A percentile compares a stretch with the other conserved stretches of the same genome.
phyloP scores from a whole-genome alignment of 2,888 invertebrate species.

The Harpalus rubripes region DNA sequence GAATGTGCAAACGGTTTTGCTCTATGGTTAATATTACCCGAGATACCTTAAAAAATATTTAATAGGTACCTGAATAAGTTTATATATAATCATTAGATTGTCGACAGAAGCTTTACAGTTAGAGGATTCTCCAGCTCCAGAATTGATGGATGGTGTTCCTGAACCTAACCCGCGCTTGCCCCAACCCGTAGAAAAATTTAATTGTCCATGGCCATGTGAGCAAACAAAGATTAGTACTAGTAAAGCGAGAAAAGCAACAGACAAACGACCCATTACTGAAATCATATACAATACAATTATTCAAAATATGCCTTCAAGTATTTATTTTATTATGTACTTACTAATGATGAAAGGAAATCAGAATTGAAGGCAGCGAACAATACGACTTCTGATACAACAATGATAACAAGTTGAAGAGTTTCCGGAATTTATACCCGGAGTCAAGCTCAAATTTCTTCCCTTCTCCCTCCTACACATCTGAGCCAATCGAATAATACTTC shows the following conservation, averaged over 20 bases:
- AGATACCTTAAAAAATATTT: no score
- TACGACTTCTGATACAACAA: constrained; percentile 58
- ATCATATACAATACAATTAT: not conserved
- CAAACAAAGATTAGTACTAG: constrained; percentile 55
- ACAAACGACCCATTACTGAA: constrained; percentile 57
- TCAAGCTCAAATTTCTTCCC: constrained; percentile 26
- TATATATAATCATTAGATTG: constrained; percentile 80
- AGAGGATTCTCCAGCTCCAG: constrained; percentile 72
- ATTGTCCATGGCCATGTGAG: constrained; percentile 71
- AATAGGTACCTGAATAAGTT: constrained; percentile 81
- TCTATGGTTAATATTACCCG: no score
- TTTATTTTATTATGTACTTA: constrained; percentile 8
- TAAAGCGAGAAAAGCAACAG: constrained; percentile 55
- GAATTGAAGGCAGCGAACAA: constrained; percentile 21
- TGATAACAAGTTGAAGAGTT: constrained; percentile 29
- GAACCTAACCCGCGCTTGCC: constrained; percentile 73
- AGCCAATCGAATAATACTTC: constrained; percentile 42
- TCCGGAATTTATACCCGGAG: constrained; percentile 54
- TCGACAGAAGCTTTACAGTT: constrained; percentile 80
- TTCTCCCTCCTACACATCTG: not conserved
- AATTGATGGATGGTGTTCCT: constrained; percentile 68
- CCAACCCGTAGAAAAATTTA: constrained; percentile 76
- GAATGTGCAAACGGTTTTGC: no score
- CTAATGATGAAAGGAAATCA: constrained; percentile 9
- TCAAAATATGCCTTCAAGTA: no score